phyloP scores from a whole-genome alignment of 2,888 invertebrate genomes.

The Camponotus fellah region DNA sequence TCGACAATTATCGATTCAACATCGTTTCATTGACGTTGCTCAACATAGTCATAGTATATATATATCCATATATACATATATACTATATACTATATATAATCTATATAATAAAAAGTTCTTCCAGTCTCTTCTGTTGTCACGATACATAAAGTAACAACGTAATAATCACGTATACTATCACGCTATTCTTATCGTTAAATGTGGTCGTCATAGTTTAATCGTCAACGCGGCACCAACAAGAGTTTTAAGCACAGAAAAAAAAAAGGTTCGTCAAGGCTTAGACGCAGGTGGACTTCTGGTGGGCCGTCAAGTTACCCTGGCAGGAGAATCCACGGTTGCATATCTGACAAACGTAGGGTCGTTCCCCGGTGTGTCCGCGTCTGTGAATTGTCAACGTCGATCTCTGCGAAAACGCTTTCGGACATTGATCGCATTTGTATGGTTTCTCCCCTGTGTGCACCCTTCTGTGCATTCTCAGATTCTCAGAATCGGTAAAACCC shows the following conservation, averaged over 20 bases:
- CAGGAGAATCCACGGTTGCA: conserved; percentile 86
- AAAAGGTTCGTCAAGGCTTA: conserved; percentile 66
- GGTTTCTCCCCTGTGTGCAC: conserved; percentile 87
- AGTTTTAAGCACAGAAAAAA: not conserved
- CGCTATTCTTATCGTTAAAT: conserved; percentile 13
- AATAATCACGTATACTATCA: conserved; percentile 13
- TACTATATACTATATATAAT: conserved; percentile 5
- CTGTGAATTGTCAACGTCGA: conserved; percentile 87
- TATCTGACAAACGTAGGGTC: conserved; percentile 85
- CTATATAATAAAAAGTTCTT: conserved; percentile 19
- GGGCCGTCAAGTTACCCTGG: conserved; percentile 85
- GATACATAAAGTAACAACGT: conserved; percentile 29
- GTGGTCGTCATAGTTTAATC: conserved; percentile 19
- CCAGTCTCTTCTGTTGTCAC: conserved; percentile 24
- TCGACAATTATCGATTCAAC: conserved; percentile 9
- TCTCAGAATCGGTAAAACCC: conserved; percentile 86
- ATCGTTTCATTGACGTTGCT: conserved; percentile 3
- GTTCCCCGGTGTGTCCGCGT: conserved; percentile 86
- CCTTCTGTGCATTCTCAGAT: conserved; percentile 85
- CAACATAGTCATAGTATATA: conserved; percentile 2
- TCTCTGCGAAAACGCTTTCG: conserved; percentile 87
- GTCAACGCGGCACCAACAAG: not conserved
- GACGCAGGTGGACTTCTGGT: conserved; percentile 84
- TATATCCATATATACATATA: too few relatives aligned
- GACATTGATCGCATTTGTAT: conserved; percentile 86